Conservation (phyloP, 37 sponge, comb jelly and placozoan genomes). For the Eunapius fragilis region DNA sequence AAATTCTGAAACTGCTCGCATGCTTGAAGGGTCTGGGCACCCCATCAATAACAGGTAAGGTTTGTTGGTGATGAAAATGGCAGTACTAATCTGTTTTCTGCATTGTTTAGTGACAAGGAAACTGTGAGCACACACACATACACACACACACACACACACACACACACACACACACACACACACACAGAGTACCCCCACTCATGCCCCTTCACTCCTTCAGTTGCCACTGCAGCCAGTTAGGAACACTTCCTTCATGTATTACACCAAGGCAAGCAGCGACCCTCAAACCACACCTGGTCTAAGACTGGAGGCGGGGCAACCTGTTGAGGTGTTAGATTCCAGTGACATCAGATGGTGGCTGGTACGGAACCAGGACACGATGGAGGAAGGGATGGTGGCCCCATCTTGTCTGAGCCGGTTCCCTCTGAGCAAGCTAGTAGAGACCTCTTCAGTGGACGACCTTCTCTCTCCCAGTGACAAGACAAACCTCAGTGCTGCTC, state of each 20-base stretch:
- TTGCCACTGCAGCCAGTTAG: background rate
- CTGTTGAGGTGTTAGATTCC: slow-evolving; percentile 47
- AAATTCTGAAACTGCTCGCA: background rate
- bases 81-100: background rate
- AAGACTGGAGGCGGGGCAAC: slow-evolving; percentile 11
- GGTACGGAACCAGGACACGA: slow-evolving; percentile 7
- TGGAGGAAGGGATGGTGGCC: slow-evolving; percentile 5
- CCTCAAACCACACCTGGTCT: background rate
- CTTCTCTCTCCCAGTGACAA: background rate
- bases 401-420: background rate
- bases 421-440: background rate
- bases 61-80: background rate
- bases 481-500: background rate
- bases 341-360: slow-evolving; percentile 28
- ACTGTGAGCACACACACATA: background rate
- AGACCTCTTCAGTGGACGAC: background rate
- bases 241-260: background rate
- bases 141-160: background rate
- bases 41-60: background rate
- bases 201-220: background rate
- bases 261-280: background rate
- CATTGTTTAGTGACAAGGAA: background rate
- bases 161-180: background rate
- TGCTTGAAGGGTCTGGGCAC: background rate
- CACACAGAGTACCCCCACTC: background rate